phyloP scores from a whole-genome alignment of 2,113 vertebrate species.

The Thamnophis sirtalis region DNA sequence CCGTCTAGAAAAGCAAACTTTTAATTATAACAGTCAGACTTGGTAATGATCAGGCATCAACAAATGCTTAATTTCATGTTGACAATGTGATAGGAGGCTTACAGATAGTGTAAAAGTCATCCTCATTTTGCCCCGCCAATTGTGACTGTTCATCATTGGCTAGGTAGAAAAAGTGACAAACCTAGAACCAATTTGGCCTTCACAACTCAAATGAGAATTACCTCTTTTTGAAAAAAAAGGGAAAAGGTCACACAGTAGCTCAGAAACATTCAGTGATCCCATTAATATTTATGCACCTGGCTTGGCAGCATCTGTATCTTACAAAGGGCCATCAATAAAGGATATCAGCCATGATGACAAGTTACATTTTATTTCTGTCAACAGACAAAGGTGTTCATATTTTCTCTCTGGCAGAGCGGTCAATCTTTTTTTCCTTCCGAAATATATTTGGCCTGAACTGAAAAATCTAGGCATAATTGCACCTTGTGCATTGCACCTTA shows the following conservation, averaged over 20 bases:
- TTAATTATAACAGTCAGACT: background rate
- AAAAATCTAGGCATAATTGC: background rate
- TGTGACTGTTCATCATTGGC: background rate
- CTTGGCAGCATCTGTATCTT: constrained; percentile 29
- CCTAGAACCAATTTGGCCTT: background rate
- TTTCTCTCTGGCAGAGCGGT: constrained; percentile 34
- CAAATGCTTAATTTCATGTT: background rate
- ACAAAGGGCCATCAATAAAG: constrained; percentile 52
- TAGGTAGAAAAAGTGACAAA: background rate
- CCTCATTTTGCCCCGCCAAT: background rate
- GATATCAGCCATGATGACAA: constrained; percentile 61
- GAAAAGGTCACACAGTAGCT: constrained; percentile 17
- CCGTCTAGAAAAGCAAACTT: background rate
- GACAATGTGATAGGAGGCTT: no score
- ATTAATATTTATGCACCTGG: constrained; percentile 56
- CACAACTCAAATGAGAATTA: background rate
- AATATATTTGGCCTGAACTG: background rate
- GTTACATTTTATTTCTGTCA: constrained; percentile 66
- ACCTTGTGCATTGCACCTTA: background rate
- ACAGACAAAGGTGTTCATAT: constrained; percentile 54
- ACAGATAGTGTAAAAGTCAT: background rate
- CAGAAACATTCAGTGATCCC: constrained; percentile 31
- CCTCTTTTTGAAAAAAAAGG: background rate
- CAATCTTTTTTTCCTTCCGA: constrained; percentile 15
- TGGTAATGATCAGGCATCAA: background rate